These are phyloP conservation scores for Trachurus trachurus DNA, from an alignment of 2,797 vertebrate species.

Conservation along the genomic window DNA sequence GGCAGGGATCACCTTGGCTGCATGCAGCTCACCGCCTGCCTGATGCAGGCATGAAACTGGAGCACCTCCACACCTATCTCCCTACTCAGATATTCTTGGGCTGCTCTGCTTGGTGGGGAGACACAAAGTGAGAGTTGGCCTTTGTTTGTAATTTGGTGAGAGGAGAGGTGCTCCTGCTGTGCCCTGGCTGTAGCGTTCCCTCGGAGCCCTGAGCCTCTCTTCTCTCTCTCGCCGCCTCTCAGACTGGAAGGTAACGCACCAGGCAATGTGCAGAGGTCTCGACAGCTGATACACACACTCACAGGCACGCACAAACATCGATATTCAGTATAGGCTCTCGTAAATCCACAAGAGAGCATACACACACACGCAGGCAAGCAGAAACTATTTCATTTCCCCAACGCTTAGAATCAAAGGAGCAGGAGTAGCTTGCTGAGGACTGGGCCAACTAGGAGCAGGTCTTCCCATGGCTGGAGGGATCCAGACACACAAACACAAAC, in stretches of 20 bases:
- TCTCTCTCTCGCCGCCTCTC: slow-evolving; percentile 27
- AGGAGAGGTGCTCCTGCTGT: slow-evolving; percentile 38
- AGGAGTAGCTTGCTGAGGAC: slow-evolving; percentile 26
- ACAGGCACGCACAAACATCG: slow-evolving; percentile 10
- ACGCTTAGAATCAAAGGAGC: slow-evolving; percentile 44
- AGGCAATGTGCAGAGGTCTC: slow-evolving; percentile 9
- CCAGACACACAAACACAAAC: slow-evolving; percentile 6
- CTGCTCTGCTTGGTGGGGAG: slow-evolving; percentile 37
- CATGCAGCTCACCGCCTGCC: slow-evolving; percentile 49
- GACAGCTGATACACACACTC: slow-evolving; percentile 4
- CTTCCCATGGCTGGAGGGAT: slow-evolving; percentile 40
- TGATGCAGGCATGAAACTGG: slow-evolving; percentile 65
- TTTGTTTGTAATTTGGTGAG: slow-evolving; percentile 57
- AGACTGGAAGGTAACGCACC: slow-evolving; percentile 42
- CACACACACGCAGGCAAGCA: background rate
- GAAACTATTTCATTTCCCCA: slow-evolving; percentile 50
- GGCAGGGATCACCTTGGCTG: slow-evolving; percentile 80
- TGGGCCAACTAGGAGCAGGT: slow-evolving; percentile 40
- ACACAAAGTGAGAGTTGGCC: slow-evolving; percentile 51
- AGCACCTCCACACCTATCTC: slow-evolving; percentile 57
- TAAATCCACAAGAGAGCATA: background rate
- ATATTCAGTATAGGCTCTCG: background rate
- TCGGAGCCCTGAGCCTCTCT: slow-evolving; percentile 50
- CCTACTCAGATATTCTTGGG: slow-evolving; percentile 71
- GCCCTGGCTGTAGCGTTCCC: slow-evolving; percentile 60